Base-by-base conservation (phyloP, 2,888 invertebrate species). In the Leucozona laternaria region DNA sequence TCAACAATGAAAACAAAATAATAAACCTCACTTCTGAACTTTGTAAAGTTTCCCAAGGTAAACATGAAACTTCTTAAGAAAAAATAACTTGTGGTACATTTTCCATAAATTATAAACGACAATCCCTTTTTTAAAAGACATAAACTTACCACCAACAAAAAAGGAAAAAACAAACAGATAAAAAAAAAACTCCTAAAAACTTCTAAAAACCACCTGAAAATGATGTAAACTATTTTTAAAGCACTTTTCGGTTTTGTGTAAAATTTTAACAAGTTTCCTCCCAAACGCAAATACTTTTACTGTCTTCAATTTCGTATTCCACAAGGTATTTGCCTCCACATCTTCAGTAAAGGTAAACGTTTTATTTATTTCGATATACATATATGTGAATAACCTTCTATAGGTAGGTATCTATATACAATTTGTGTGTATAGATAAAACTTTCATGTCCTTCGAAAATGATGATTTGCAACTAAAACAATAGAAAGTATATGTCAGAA, bases 401-500 rank as follows among this genome's bases (percentile, higher is more conserved):
- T 6, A 20, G 20, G 17, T 17, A 20, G 2, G 45, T 34, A 4
- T 1, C 1, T 55, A n/a, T 7, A 25, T 2, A 25, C 0, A 50
- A 53, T 15, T 1, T 53, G 25, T 53, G 28, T 28, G n/a, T 53
- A 15, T 22, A 15, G 53, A 53, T 55, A 53, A 25, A 53, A 15
- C 7, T 15, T 53, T 8, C 53, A 53, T 53, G 53, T 53, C 34
- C 60, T 22, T 15, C 25, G 10, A 22, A 60, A 60, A 60, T 37
- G 40, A 60, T 60, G 60, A 60, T 60, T 60, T 60, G 60, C 37
- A 60, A 22, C 40, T 15, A 60, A 60, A 57, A 57, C 57, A 57
- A 60, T 37, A 60, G 34, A 34, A 37, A 22, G 13, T 22, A 60
- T 37, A 60, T 60, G 37, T 15, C 37, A 34, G n/a, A 37, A 22